Conservation (phyloP, 1,140 invertebrate genomes). For the Gonioctena quinquepunctata region DNA sequence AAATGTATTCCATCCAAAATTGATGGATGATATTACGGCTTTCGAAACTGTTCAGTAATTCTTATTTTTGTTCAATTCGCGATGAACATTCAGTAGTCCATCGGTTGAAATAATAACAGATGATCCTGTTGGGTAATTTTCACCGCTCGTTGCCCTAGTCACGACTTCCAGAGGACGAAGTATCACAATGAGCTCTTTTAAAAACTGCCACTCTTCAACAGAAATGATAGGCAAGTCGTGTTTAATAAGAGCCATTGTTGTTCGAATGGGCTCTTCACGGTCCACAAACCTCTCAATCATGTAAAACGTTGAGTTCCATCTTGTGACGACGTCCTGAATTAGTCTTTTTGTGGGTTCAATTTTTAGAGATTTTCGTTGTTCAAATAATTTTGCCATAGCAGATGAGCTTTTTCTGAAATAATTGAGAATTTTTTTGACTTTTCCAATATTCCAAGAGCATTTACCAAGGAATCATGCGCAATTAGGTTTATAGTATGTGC, state of each 20-base stretch:
- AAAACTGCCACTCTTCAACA: slow-evolving; percentile 25
- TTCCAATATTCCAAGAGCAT: slow-evolving; percentile 16
- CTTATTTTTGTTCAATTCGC: slow-evolving; percentile 3
- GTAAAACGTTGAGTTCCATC: slow-evolving; percentile 28
- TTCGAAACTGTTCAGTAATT: neutral
- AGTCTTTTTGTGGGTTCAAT: neutral
- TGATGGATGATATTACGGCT: neutral
- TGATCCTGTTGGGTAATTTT: slow-evolving; percentile 24
- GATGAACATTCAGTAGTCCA: slow-evolving; percentile 19
- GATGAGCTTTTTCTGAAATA: slow-evolving; percentile 21
- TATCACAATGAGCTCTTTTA: slow-evolving; percentile 26
- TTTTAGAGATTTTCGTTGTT: slow-evolving; percentile 18
- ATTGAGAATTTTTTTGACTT: slow-evolving; percentile 25
- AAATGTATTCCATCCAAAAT: slow-evolving; percentile 14
- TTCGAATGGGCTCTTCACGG: slow-evolving; percentile 29
- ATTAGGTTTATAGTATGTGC: slow-evolving; percentile 25
- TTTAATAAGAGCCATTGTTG: slow-evolving; percentile 19
- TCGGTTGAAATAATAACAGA: slow-evolving; percentile 22
- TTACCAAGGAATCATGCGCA: slow-evolving; percentile 6
- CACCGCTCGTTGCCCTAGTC: slow-evolving; percentile 23
- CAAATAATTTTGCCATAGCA: slow-evolving; percentile 16
- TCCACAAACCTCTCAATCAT: slow-evolving; percentile 28
- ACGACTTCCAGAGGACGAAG: slow-evolving; percentile 27
- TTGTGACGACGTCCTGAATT: slow-evolving; percentile 15
- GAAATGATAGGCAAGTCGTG: slow-evolving; percentile 8